Evolutionary conservation across 2,113 vertebrate species (phyloP).

Genomic region (Natator depressus): DNA sequence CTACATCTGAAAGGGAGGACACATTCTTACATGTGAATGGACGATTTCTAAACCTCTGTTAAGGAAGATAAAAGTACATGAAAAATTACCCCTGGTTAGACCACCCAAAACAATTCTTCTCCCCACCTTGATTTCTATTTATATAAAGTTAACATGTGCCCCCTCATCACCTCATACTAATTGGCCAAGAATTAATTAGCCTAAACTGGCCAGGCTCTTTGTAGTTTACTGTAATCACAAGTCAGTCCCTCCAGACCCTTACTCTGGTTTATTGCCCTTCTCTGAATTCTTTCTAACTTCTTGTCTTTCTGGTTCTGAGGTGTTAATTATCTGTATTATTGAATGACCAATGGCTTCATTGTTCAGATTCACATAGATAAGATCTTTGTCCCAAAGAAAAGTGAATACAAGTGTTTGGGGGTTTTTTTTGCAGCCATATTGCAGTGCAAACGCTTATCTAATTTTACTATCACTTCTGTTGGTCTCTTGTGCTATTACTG

Average conservation of each 20-base stretch:
- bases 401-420: rapidly evolving
- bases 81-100: background rate
- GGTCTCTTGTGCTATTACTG: rapidly evolving
- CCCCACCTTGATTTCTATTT: background rate
- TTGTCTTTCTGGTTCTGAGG: background rate
- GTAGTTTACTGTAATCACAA: rapidly evolving
- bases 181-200: background rate
- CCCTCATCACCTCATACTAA: background rate
- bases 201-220: rapidly evolving
- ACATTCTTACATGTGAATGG: background rate
- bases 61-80: background rate
- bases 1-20: background rate
- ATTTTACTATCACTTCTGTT: rapidly evolving
- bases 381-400: rapidly evolving
- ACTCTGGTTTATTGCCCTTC: background rate
- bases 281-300: background rate
- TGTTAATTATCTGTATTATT: rapidly evolving
- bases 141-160: background rate
- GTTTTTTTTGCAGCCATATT: rapidly evolving
- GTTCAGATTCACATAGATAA: rapidly evolving
- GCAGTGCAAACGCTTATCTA: rapidly evolving
- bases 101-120: background rate
- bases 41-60: background rate
- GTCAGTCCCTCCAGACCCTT: background rate
- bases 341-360: rapidly evolving